phyloP scores from a whole-genome alignment of 2,888 invertebrate species.

The Plagiodera versicolora region DNA sequence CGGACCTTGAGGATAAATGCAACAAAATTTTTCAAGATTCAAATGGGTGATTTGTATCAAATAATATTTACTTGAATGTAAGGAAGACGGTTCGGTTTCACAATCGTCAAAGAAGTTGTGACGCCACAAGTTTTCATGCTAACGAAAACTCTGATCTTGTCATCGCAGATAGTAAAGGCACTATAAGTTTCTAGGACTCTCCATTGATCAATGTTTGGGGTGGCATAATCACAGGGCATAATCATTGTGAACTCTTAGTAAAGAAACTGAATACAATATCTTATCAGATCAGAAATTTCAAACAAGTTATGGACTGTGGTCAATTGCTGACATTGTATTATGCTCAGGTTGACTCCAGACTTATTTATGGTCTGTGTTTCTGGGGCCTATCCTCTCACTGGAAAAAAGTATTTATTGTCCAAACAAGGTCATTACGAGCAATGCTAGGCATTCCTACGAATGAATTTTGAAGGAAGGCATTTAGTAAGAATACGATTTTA shows the following conservation, averaged over 20 bases:
- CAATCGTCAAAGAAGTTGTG: neutral
- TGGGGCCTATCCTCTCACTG: neutral
- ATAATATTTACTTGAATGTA: neutral
- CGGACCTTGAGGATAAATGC: neutral
- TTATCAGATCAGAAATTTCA: neutral
- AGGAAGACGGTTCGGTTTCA: neutral
- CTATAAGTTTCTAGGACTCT: neutral
- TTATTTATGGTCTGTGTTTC: neutral
- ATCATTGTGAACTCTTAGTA: neutral
- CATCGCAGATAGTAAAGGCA: neutral
- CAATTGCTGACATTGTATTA: slow-evolving; percentile 1
- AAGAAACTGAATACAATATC: neutral
- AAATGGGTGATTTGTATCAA: neutral
- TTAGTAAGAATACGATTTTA: neutral
- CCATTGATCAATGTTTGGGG: neutral
- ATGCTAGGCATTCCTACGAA: neutral
- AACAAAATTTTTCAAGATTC: neutral
- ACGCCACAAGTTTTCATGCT: too few species aligned
- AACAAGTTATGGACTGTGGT: neutral
- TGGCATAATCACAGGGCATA: too few species aligned
- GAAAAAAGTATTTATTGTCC: neutral
- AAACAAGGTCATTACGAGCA: neutral
- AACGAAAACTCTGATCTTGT: neutral
- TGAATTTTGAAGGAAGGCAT: neutral
- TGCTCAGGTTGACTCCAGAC: slow-evolving; percentile 2